Percentiles rank a stretch among this genome's conserved stretches.
phyloP scores from a whole-genome alignment of 2,797 vertebrate species.

The Girardinus metallicus region DNA sequence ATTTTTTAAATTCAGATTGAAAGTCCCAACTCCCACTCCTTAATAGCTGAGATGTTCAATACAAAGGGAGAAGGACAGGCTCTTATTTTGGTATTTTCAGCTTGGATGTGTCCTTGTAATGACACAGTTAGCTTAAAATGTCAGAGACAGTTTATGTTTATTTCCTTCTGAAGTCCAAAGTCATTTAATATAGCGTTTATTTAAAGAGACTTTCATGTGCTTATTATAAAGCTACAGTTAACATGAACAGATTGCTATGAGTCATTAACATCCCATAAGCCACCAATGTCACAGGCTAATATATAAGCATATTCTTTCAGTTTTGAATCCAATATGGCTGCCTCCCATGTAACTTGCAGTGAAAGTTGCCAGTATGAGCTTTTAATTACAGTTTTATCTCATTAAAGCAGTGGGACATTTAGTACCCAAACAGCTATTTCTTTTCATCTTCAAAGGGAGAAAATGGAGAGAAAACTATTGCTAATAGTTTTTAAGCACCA shows the following conservation, averaged over 20 bases:
- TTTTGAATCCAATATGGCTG: not conserved
- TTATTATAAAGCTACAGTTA: not conserved
- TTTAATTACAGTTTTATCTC: not conserved
- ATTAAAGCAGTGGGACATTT: not conserved
- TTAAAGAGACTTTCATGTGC: no score
- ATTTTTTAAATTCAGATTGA: not conserved
- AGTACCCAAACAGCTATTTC: not conserved
- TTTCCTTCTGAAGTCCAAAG: not conserved
- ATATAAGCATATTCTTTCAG: not conserved
- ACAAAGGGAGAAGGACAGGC: not conserved
- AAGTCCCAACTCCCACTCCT: not conserved
- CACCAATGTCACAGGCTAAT: not conserved
- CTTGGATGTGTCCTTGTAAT: not conserved
- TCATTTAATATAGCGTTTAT: not conserved
- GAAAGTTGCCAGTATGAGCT: not conserved
- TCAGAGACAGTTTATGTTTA: not conserved
- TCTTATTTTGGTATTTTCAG: not conserved
- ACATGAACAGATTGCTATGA: constrained; percentile 2
- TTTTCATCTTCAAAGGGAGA: not conserved
- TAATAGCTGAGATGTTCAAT: not conserved
- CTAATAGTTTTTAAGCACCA: not conserved
- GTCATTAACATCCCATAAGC: not conserved
- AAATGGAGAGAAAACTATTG: not conserved
- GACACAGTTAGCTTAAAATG: no score
- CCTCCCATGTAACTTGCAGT: not conserved